phyloP scores from a whole-genome alignment of 2,888 invertebrate species.

The Furcula furcula region DNA sequence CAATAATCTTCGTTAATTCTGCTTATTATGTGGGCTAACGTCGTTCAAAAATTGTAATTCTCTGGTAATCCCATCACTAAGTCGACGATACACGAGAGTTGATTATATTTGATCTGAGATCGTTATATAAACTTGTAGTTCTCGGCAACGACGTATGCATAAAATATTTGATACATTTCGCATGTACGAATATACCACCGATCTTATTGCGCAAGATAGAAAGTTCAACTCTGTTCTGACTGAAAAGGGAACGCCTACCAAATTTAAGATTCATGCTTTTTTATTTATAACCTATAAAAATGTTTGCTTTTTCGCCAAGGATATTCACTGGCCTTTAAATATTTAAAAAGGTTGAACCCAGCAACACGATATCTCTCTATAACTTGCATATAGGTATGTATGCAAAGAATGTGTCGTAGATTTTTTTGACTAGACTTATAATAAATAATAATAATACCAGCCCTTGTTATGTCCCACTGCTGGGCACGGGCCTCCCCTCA shows the following conservation, averaged over 20 bases:
- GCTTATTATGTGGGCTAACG: neutral
- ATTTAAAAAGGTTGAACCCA: slow-evolving; percentile 37
- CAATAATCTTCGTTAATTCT: neutral
- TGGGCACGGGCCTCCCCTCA: too few relatives aligned
- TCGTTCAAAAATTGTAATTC: neutral
- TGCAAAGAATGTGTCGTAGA: too few relatives aligned
- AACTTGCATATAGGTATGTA: slow-evolving; percentile 21
- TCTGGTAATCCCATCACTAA: too few relatives aligned
- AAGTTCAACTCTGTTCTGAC: slow-evolving; percentile 12
- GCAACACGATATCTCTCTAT: slow-evolving; percentile 22
- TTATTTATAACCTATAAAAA: slow-evolving; percentile 56
- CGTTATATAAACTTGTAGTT: neutral
- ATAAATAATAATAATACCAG: too few relatives aligned
- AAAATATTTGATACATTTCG: neutral
- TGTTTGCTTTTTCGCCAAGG: slow-evolving; percentile 36
- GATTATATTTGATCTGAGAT: neutral
- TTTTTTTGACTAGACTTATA: too few relatives aligned
- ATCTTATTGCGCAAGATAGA: slow-evolving; percentile 7
- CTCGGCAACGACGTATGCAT: neutral
- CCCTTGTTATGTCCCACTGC: too few relatives aligned
- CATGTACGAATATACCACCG: neutral
- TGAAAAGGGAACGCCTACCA: slow-evolving; percentile 24
- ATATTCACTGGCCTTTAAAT: slow-evolving; percentile 45
- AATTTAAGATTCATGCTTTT: slow-evolving; percentile 46
- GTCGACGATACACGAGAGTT: neutral